Base-by-base conservation (phyloP, 2,888 invertebrate genomes). In the Augiades crinisus region DNA sequence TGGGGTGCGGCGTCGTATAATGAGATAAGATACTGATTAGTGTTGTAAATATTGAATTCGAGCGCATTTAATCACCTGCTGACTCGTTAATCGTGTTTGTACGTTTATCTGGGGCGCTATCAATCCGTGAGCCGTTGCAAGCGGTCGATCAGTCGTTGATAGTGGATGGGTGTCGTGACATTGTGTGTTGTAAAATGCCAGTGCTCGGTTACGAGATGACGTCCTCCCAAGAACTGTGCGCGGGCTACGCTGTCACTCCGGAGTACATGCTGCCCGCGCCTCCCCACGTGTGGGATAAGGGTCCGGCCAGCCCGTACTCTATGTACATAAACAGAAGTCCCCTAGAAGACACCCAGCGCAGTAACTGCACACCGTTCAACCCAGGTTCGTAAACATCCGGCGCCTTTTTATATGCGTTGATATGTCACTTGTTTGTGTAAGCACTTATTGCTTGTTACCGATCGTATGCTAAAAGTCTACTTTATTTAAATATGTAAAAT, bases 151-250 rank as follows among this genome's bases (percentile, higher is more conserved):
- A 68, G 70, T 64, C 67, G 64, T 73, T 63, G 65, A 60, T 60
- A 60, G 77, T 68, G 68, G 66, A 61, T 65, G 61, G 60, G 67
- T 61, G 58, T 47, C 3, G 70, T 59, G 63, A 57, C 52, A 36
- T 41, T 44, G 60, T 65, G 65, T 62, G 67, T 46, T 55, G 73
- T 74, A 88, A 81, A 64, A 89, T 89, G 88, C 88, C 86, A 64
- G 85, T 79, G 69, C 73, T 83, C 49, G 81, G 84, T 13, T 78
- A 68, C 78, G 81, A 80, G 53, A 76, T 71, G 70, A 78, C 84
- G 75, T 62, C 76, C 59, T 72, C 83, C 40, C 83, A 85, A 68
- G 84, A 87, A 59, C 60, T 78, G 62, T 82, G 77, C 63, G 66
- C 75, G 51, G 74, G 78, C 52, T 86, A 78, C 63, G 68, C 61